Conservation (phyloP, 2,797 vertebrate genomes). For the Sciurus vulgaris region DNA sequence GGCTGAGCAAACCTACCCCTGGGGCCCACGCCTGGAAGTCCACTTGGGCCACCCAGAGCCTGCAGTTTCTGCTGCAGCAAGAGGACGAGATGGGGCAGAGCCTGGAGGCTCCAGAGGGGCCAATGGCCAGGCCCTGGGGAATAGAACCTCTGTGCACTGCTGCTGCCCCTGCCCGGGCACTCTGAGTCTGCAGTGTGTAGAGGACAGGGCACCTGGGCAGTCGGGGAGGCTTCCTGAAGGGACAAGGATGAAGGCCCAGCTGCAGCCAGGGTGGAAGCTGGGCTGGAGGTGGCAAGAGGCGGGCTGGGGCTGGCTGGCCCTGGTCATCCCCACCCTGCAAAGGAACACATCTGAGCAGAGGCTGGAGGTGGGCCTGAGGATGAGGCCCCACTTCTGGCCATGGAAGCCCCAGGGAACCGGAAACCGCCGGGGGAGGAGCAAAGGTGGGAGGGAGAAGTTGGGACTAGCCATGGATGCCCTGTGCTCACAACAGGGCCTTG, state of each 20-base stretch:
- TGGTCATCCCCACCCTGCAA: too few species aligned
- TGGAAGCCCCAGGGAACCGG: neutral
- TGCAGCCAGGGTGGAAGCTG: neutral
- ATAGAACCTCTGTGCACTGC: neutral
- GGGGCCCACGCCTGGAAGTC: neutral
- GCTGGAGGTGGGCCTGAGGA: neutral
- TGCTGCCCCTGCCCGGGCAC: neutral
- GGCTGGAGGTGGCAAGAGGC: neutral
- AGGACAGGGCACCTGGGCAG: neutral
- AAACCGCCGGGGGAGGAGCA: neutral
- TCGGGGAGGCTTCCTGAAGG: neutral
- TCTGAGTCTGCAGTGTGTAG: neutral
- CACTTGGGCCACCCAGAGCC: neutral
- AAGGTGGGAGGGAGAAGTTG: fast-evolving
- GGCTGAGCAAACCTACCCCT: too few species aligned
- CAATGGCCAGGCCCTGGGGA: neutral
- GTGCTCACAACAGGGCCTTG: neutral
- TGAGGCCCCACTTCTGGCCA: neutral
- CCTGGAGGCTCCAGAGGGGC: too few species aligned
- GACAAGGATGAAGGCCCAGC: neutral
- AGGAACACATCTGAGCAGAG: neutral
- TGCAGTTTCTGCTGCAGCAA: neutral
- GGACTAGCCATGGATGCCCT: neutral
- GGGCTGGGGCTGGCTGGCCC: fast-evolving
- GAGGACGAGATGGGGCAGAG: neutral